Conservation (phyloP, 2,888 invertebrate species). For the Plagodis pulveraria region DNA sequence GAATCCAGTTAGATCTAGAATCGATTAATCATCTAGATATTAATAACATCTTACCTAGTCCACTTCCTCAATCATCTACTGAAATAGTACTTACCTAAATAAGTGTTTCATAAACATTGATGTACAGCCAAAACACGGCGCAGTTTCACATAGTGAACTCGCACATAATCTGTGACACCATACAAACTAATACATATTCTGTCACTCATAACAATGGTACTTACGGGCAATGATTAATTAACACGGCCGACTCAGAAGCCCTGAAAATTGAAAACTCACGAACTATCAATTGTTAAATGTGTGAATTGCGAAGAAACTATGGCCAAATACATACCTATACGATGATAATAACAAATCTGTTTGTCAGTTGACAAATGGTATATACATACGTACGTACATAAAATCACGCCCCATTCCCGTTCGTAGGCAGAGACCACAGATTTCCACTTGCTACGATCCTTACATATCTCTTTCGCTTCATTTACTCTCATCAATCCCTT, state of each 20-base stretch:
- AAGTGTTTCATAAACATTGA: constrained; percentile 1
- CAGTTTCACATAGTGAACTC: too few species aligned
- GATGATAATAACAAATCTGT: too few species aligned
- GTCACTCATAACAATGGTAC: constrained; percentile 10
- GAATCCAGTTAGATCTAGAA: too few species aligned
- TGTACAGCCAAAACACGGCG: constrained; percentile 1
- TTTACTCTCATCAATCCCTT: too few species aligned
- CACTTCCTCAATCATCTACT: constrained; percentile 2
- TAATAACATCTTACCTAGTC: background rate
- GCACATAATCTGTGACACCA: too few species aligned
- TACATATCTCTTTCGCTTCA: too few species aligned
- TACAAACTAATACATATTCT: background rate
- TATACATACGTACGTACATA: too few species aligned
- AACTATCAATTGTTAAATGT: constrained; percentile 14
- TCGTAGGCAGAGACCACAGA: too few species aligned
- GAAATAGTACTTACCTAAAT: constrained; percentile 1
- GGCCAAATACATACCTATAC: too few species aligned
- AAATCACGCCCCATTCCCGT: too few species aligned
- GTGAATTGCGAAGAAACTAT: constrained; percentile 16
- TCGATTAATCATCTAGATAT: background rate
- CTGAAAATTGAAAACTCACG: constrained; percentile 21
- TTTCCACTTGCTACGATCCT: too few species aligned
- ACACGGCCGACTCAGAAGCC: constrained; percentile 2
- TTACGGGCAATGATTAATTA: constrained; percentile 12
- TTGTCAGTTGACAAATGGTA: too few species aligned